phyloP scores from a whole-genome alignment of 2,113 vertebrate species.

The Ochotona curzoniae region DNA sequence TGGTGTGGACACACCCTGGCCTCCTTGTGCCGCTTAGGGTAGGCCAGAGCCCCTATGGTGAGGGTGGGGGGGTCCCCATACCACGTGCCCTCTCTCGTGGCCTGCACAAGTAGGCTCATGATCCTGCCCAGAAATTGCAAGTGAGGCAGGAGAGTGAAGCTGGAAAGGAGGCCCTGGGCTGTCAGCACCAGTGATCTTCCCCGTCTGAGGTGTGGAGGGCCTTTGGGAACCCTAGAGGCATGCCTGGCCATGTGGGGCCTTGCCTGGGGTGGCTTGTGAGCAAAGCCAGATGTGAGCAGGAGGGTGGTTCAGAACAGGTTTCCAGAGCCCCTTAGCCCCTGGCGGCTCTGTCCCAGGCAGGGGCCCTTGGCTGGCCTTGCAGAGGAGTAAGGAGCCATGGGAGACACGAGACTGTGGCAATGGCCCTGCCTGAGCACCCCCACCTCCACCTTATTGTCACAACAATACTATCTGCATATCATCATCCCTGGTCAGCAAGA shows the following conservation, averaged over 20 bases:
- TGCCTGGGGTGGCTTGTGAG: neutral
- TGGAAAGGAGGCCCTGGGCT: neutral
- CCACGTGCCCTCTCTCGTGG: neutral
- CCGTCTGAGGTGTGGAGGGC: neutral
- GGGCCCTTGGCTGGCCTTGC: neutral
- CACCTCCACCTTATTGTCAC: neutral
- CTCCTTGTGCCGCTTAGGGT: neutral
- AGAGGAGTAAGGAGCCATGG: neutral
- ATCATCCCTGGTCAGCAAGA: neutral
- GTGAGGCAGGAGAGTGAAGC: neutral
- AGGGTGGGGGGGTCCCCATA: neutral
- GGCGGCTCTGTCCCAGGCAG: neutral
- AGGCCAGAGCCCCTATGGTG: neutral
- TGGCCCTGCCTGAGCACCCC: neutral
- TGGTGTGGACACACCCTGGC: neutral
- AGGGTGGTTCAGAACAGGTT: neutral
- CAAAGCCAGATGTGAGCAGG: neutral
- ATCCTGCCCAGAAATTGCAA: neutral
- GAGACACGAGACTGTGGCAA: neutral
- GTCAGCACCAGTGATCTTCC: neutral
- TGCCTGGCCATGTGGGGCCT: rapidly evolving
- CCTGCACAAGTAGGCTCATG: neutral
- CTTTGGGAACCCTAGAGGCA: neutral
- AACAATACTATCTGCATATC: neutral
- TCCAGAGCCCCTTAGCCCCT: neutral